phyloP scores from a whole-genome alignment of 2,113 vertebrate species.

The Thermophis baileyi region DNA sequence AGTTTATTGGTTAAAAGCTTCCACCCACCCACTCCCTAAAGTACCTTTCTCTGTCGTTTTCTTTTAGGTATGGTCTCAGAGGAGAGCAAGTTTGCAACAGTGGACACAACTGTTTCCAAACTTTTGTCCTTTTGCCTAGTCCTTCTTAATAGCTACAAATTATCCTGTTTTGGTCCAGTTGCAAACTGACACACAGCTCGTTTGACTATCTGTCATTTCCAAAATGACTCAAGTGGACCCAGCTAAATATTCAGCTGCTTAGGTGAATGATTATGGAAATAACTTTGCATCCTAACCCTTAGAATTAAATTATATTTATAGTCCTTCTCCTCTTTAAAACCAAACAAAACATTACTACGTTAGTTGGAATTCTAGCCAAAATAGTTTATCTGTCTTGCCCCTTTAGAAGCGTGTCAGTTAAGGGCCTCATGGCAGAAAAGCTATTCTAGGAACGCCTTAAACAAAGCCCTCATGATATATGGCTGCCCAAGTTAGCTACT shows the following conservation, averaged over 20 bases:
- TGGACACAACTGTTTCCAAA: constrained; percentile 48
- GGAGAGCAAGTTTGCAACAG: constrained; percentile 4
- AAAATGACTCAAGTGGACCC: not conserved
- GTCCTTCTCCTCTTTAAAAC: not conserved
- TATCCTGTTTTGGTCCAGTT: constrained; percentile 26
- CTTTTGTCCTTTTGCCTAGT: constrained; percentile 53
- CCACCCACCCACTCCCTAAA: not conserved
- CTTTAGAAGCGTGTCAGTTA: not conserved
- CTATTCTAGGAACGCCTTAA: constrained; percentile 62
- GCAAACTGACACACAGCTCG: not conserved
- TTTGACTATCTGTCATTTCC: constrained; percentile 28
- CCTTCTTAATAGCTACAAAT: constrained; percentile 33
- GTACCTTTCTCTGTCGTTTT: not conserved
- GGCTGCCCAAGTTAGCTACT: constrained; percentile 68
- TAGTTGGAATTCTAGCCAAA: not conserved
- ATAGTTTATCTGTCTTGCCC: not conserved
- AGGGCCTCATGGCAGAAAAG: constrained; percentile 23
- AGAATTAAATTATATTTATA: not conserved
- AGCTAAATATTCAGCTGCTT: not conserved
- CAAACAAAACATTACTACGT: accelerated
- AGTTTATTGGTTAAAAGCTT: not conserved
- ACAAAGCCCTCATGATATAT: constrained; percentile 65
- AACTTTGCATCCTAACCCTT: not conserved
- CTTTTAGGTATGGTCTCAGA: not conserved
- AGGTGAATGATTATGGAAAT: not conserved